phyloP scores from a whole-genome alignment of 2,888 invertebrate genomes.

The Agrochola macilenta region DNA sequence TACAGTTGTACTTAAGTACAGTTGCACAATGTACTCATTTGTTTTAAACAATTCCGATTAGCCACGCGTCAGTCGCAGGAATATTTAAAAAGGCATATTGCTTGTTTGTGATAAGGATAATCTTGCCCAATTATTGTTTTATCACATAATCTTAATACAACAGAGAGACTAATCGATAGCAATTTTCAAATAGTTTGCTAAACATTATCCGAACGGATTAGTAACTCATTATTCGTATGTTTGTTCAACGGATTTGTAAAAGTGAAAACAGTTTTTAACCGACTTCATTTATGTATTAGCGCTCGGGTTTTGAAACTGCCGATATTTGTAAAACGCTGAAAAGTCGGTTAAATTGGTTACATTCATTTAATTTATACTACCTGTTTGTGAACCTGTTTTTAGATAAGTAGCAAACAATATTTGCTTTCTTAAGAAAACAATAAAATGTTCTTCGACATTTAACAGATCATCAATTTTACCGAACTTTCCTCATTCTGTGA shows the following conservation, averaged over 20 bases:
- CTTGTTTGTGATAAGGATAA: conserved; percentile 58
- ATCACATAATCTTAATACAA: conserved; percentile 58
- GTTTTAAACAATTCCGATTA: conserved; percentile 52
- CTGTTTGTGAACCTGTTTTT: neutral
- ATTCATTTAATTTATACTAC: too few species aligned
- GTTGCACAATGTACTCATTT: conserved; percentile 54
- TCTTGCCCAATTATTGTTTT: conserved; percentile 60
- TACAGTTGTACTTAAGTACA: conserved; percentile 19
- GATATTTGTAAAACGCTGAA: neutral
- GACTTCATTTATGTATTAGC: conserved; percentile 2
- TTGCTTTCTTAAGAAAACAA: neutral
- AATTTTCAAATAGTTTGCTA: conserved; percentile 27
- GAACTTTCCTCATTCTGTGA: neutral
- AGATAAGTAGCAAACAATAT: neutral
- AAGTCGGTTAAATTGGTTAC: too few species aligned
- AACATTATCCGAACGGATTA: conserved; percentile 30
- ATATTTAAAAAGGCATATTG: conserved; percentile 53
- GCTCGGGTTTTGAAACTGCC: conserved; percentile 3
- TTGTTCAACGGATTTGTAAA: conserved; percentile 30
- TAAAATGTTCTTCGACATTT: neutral
- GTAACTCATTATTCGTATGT: conserved; percentile 28
- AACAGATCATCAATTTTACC: neutral
- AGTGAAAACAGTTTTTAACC: conserved; percentile 5
- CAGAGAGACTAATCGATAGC: conserved; percentile 46
- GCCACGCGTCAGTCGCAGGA: conserved; percentile 34